These are phyloP conservation scores for Drosophila diplacantha DNA, from an alignment of 2,888 invertebrate species.

Conservation along the genomic window DNA sequence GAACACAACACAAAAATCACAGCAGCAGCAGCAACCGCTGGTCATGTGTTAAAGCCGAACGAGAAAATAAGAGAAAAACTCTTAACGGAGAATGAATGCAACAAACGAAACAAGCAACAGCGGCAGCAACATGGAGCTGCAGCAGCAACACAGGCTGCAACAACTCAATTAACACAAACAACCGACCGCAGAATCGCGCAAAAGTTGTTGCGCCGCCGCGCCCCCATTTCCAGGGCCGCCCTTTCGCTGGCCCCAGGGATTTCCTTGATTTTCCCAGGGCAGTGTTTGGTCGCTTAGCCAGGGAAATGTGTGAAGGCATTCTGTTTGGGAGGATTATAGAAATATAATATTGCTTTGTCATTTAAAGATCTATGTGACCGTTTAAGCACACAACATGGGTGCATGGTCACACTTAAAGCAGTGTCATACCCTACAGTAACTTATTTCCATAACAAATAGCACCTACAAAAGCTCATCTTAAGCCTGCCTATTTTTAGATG, in stretches of 20 bases:
- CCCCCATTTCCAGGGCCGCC: slow-evolving; percentile 16
- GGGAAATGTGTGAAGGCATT: slow-evolving; percentile 42
- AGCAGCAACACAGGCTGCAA: slow-evolving; percentile 41
- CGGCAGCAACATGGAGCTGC: slow-evolving; percentile 26
- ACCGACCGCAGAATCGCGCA: slow-evolving; percentile 32
- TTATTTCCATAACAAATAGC: neutral
- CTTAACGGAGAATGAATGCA: slow-evolving; percentile 47
- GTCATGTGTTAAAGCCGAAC: slow-evolving; percentile 23
- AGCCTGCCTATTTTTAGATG: neutral
- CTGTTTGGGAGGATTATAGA: neutral
- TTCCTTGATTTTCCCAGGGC: slow-evolving; percentile 12
- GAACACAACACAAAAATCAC: slow-evolving; percentile 32
- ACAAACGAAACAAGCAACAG: slow-evolving; percentile 35
- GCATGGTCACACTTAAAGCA: neutral
- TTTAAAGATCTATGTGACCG: too few species aligned
- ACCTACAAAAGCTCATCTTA: too few species aligned
- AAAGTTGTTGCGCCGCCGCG: slow-evolving; percentile 25
- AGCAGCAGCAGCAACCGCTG: slow-evolving; percentile 13
- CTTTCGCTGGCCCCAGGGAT: slow-evolving; percentile 13
- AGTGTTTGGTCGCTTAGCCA: slow-evolving; percentile 24
- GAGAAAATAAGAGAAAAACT: slow-evolving; percentile 28
- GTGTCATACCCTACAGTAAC: neutral
- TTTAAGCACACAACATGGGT: too few species aligned
- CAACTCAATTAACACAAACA: slow-evolving; percentile 65
- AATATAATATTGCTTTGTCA: neutral